Evolutionary conservation across 2,113 vertebrate species (phyloP).

Genomic region (Leucopternis melanops): DNA sequence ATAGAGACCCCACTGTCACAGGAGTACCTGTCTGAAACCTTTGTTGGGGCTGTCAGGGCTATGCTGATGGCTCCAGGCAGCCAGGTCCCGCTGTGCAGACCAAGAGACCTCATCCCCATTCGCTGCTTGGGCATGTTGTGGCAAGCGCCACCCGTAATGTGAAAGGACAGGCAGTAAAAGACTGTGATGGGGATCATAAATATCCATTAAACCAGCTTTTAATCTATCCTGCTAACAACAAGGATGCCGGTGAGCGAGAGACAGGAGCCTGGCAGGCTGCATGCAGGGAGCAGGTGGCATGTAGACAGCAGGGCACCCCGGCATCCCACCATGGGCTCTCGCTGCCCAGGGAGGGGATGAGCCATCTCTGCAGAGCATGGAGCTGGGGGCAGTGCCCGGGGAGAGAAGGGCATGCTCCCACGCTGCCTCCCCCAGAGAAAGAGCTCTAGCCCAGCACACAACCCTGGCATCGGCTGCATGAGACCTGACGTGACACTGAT

Average conservation of each 20-base stretch:
- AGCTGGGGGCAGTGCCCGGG: background rate
- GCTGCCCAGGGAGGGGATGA: background rate
- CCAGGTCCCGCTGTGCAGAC: background rate
- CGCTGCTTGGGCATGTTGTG: fast-evolving
- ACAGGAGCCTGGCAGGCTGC: background rate
- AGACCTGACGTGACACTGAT: fast-evolving
- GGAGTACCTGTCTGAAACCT: background rate
- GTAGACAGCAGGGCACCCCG: background rate
- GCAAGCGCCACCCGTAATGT: background rate
- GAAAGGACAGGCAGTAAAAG: slow-evolving; percentile 30
- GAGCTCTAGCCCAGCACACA: background rate
- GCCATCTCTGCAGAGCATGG: background rate
- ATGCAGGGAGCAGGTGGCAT: background rate
- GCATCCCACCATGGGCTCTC: fast-evolving
- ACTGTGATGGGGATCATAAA: slow-evolving; percentile 43
- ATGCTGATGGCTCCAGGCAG: background rate
- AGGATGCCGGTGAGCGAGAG: background rate
- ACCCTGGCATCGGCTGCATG: background rate
- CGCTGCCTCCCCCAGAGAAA: background rate
- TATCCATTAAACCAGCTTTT: slow-evolving; percentile 54
- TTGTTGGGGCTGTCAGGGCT: background rate
- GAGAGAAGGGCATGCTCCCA: background rate
- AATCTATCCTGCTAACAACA: background rate
- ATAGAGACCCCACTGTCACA: too few relatives aligned
- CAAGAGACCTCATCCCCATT: background rate